Conservation (phyloP, 2,888 invertebrate species). For the Lycophotia porphyrea region DNA sequence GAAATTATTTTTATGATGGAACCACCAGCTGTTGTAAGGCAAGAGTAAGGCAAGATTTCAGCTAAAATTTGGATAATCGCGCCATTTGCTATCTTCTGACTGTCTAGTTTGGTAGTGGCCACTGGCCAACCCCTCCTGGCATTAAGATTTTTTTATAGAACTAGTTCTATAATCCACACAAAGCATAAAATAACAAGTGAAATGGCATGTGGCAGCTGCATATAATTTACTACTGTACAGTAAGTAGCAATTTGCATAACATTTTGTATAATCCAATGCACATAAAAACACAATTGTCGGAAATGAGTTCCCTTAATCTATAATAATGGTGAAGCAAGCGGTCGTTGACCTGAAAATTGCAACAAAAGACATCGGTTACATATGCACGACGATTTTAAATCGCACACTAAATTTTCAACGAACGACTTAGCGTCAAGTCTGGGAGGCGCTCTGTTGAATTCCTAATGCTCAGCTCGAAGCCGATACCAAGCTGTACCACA, state of each 20-base stretch:
- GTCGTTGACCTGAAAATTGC: slow-evolving; percentile 43
- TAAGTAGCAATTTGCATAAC: slow-evolving; percentile 34
- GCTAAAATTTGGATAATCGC: neutral
- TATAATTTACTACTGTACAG: slow-evolving; percentile 37
- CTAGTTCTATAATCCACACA: neutral
- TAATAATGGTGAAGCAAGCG: slow-evolving; percentile 25
- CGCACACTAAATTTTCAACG: neutral
- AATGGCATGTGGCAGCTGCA: slow-evolving; percentile 2
- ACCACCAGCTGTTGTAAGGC: neutral
- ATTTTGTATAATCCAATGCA: slow-evolving; percentile 14
- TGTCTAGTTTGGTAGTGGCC: neutral
- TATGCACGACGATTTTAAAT: neutral
- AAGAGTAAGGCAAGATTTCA: neutral
- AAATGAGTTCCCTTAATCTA: slow-evolving; percentile 42
- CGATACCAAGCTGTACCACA: neutral
- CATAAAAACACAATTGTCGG: slow-evolving; percentile 42
- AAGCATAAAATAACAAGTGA: neutral
- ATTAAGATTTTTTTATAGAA: neutral
- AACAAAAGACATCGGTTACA: neutral
- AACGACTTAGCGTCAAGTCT: neutral
- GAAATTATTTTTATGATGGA: neutral
- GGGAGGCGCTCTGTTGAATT: neutral
- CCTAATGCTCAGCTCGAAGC: neutral
- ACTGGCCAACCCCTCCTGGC: neutral
- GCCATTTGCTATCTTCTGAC: neutral